Base-by-base conservation (phyloP, 2,888 invertebrate genomes). In the Sesia apiformis region DNA sequence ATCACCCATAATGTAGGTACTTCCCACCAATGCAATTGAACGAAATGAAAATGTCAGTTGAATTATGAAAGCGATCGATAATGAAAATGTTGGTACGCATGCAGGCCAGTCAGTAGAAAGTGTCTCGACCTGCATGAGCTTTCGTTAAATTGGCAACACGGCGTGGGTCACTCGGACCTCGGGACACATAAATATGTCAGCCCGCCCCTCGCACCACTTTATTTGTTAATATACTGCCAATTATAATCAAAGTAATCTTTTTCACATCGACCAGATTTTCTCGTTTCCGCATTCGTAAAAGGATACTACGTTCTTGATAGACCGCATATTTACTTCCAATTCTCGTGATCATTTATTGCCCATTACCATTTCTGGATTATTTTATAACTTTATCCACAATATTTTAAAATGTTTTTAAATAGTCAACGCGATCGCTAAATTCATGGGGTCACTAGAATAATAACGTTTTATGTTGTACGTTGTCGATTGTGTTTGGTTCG, bases 11-110 rank as follows among this genome's bases (percentile, higher is more conserved):
- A 23, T 23, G 23, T 23, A 23, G 23, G 23, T 23, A 23, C 23
- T 23, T 23, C 23, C 7, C 42, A 50, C 50, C 67, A 69, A 72
- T 74, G 74, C 76, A 78, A 79, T 81, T 81, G 77, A 77, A 79
- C 81, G 85, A 71, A 81, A 78, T 81, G 82, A 84, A 86, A 85
- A 87, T 82, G 84, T 84, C 87, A 84, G 83, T 79, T 83, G 79
- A 82, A 84, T 86, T 86, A 86, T 88, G 80, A 83, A 83, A 81
- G 83, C 82, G 82, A 85, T 86, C 85, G 81, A 84, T 86, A 85
- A 81, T 81, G 84, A 84, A 86, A 85, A 84, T 81, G 80, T 79
- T 80, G 81, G 77, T 78, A 71, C 72, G 70, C 76, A 75, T 76
- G 71, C 77, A 74, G 57, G 59, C 57, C 54, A 56, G 72, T 69